phyloP scores from a whole-genome alignment of 1,140 invertebrate genomes.

The Sinella curviseta region DNA sequence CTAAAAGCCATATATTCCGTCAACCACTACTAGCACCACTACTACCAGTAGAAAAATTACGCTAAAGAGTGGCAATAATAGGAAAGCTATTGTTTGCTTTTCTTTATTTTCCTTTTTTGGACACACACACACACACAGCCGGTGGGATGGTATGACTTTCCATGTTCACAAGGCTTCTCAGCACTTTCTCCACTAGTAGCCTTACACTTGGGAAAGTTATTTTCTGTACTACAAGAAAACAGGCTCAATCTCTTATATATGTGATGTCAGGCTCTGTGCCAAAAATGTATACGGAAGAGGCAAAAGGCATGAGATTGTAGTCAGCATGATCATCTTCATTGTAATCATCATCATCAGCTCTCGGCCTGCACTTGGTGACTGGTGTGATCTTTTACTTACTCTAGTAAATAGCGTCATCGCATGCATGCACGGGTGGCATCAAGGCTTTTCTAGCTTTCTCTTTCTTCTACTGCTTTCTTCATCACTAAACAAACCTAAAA shows the following conservation, averaged over 20 bases:
- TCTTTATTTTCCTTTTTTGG: too few relatives aligned
- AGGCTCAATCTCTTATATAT: background rate
- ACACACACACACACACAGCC: background rate
- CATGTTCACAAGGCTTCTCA: background rate
- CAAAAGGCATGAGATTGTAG: background rate
- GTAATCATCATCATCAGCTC: too few relatives aligned
- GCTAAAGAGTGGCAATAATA: background rate
- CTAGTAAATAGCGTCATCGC: too few relatives aligned
- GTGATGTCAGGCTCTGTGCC: background rate
- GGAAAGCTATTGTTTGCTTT: background rate
- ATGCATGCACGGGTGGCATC: too few relatives aligned
- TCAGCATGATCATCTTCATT: too few relatives aligned
- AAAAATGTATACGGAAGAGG: background rate
- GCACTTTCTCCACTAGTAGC: too few relatives aligned
- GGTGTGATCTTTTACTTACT: too few relatives aligned
- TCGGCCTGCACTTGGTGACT: too few relatives aligned
- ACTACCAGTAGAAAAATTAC: background rate
- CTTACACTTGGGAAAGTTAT: too few relatives aligned
- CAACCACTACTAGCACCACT: too few relatives aligned
- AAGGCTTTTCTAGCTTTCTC: too few relatives aligned
- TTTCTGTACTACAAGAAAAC: background rate
- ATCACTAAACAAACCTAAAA: background rate
- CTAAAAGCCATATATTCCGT: too few relatives aligned
- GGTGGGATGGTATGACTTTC: background rate
- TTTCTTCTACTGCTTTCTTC: background rate